Base-by-base conservation (phyloP, 1,140 invertebrate genomes). In the Dendrolimus kikuchii region DNA sequence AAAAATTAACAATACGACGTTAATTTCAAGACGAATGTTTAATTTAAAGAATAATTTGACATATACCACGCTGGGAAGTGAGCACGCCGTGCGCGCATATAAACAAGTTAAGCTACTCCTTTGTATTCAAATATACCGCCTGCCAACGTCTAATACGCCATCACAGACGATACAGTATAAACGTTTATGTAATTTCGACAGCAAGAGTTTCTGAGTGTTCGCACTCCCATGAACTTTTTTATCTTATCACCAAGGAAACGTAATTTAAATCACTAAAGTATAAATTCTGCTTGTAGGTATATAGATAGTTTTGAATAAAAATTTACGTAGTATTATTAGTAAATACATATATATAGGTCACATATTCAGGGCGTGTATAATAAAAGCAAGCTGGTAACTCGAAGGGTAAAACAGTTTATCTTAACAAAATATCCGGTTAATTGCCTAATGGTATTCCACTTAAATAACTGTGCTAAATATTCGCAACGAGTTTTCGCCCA, bases 101-200 rank as follows among this genome's bases (percentile, higher is more conserved):
- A 45, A 39, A 38, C 37, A 9, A 6, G 5, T n/a, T 10, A 23
- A 23, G 23, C 23, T 23, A 23, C 23, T 23, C 23, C 23, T 23
- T 23, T 23, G 3, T 39, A 6, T 38, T 6, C 10, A 49, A 46
- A 5, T 48, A 53, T 41, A 44, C 23, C 42, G 38, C 50, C 47
- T 46, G 38, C 43, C 46, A 52, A 52, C 51, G 51, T 41, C 49
- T 40, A 51, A 51, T 51, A 57, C 44, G 39, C 45, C 44, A 46
- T 46, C 38, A 36, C 51, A 53, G 40, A 47, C 37, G 5, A n/a
- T 59, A 55, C 49, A 48, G 49, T 55, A 47, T 59, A 51, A 55
- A 59, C 49, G 38, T 48, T 52, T 50, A 47, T 51, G 51, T 51
- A 51, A 59, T 59, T 54, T 51, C 38, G 43, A 23, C 8, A 48